Evolutionary conservation across 2,888 invertebrate species (phyloP).

Genomic region (Mesoligia furuncula): DNA sequence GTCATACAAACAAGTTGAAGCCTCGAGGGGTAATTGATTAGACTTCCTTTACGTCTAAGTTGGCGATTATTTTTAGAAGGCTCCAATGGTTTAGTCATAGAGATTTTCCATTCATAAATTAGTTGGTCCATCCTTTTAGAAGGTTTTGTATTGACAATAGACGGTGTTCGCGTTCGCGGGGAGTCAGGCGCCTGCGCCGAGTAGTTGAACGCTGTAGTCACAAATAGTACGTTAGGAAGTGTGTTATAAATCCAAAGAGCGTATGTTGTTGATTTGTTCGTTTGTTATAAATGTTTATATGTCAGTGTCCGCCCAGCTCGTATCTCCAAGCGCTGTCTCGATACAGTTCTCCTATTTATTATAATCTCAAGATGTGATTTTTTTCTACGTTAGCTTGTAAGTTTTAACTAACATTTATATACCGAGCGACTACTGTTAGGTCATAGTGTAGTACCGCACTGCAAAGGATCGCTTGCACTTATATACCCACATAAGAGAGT

Average conservation of each 20-base stretch:
- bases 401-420: constrained; percentile 81
- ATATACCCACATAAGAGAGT: constrained; percentile 85
- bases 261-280: constrained; percentile 75
- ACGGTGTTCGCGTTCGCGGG: constrained; percentile 35
- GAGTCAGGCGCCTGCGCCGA: constrained; percentile 65
- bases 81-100: constrained; percentile 56
- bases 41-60: constrained; percentile 60
- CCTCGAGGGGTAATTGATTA: constrained; percentile 67
- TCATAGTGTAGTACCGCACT: constrained; percentile 72
- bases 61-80: constrained; percentile 66
- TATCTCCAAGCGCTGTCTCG: constrained; percentile 87
- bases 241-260: constrained; percentile 85
- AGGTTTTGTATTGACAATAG: constrained; percentile 35
- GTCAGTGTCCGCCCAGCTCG: constrained; percentile 84
- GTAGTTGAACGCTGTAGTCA: constrained; percentile 84
- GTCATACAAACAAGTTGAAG: constrained; percentile 41
- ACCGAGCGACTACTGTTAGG: constrained; percentile 71
- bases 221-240: constrained; percentile 78
- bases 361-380: constrained; percentile 89
- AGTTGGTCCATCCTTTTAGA: constrained; percentile 50
- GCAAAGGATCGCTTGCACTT: constrained; percentile 85
- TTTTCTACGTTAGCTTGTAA: constrained; percentile 84
- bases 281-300: constrained; percentile 67
- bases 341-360: constrained; percentile 86
- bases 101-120: constrained; percentile 55